Evolutionary conservation across 92 coral and sea anemone genomes (phyloP), one percentile per base, ranked within the genome.

Genomic region (Epizoanthus illoricatus): DNA sequence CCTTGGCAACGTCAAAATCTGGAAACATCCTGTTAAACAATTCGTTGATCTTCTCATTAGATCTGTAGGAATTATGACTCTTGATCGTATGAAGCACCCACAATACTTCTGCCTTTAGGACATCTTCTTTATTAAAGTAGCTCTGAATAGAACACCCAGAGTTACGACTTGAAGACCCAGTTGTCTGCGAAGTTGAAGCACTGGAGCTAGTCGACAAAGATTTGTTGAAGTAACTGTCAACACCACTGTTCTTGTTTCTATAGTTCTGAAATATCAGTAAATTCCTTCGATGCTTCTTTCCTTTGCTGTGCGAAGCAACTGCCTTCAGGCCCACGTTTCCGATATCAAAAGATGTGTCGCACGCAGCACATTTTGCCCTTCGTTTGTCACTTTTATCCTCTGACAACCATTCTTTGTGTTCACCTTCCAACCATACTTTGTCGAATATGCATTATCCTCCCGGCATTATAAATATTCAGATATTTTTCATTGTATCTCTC

Each of bases 1-100:
- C 80, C 3, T 63, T 56, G 49, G 90, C 90, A 43, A 87, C 75
- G 39, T 55, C 84, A 76, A 76, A 82, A 69, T 87, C 83, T 23
- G 84, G 84, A 78, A 87, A 87, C 90, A 76, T 84, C n/a, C 70
- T 74, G 40, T 65, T 33, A 17, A 81, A 75, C 58, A 87, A 47
- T 68, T 74, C 18, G 23, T 56, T 63, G 43, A 75, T 85, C 57
- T 72, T 43, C 56, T 85, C 88, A 47, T 79, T 85, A 13, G 84
- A 79, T 52, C 69, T 85, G 61, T 8, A 68, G 71, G 88, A 85
- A 66, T 19, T 63, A 60, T 79, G 85, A 79, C 80, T 84, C 17
- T 82, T 24, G 64, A 85, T 66, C 33, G 84, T 43, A 20, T 85
- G 87, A 75, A 85, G 59, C 5, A 83, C 76, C 88, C 88, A 79